Percentiles rank a stretch among this genome's conserved stretches.
Conservation (phyloP, 92 coral and sea anemone genomes). For the Palythoa grandiflora region DNA sequence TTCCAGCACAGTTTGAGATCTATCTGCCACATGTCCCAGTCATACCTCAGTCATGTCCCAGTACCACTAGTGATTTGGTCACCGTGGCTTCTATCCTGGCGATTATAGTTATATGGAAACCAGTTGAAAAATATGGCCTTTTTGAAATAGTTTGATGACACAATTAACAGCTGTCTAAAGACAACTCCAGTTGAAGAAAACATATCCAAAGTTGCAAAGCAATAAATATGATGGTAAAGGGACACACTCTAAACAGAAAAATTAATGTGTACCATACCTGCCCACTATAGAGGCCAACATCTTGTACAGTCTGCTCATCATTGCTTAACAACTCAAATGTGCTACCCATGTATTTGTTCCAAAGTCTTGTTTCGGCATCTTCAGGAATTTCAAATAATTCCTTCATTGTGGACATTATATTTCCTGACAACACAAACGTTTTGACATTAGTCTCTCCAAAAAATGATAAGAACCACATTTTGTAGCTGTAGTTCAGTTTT, state of each 20-base stretch:
- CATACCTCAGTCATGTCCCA: no score
- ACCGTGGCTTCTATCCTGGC: no score
- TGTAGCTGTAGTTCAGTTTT: no score
- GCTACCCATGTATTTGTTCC: slow-evolving; percentile 96
- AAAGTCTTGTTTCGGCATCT: slow-evolving; percentile 90
- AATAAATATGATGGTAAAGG: no score
- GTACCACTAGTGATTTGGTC: no score
- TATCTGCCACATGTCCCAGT: no score
- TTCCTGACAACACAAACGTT: slow-evolving; percentile 48
- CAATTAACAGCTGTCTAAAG: background rate
- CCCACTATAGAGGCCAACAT: slow-evolving; percentile 93
- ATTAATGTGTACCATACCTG: slow-evolving; percentile 65
- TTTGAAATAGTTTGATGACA: no score
- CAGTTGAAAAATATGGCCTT: no score
- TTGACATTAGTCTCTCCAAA: background rate
- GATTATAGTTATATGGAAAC: no score
- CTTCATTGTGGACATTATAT: slow-evolving; percentile 79
- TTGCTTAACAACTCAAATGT: slow-evolving; percentile 88
- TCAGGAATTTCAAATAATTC: slow-evolving; percentile 77
- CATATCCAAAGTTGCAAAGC: background rate
- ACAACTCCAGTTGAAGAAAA: no score
- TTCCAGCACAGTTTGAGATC: no score
- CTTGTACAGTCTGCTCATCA: slow-evolving; percentile 87
- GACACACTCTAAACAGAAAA: background rate
- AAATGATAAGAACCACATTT: background rate